Evolutionary conservation across 2,113 vertebrate species (phyloP).

Genomic region (Cavia aperea): DNA sequence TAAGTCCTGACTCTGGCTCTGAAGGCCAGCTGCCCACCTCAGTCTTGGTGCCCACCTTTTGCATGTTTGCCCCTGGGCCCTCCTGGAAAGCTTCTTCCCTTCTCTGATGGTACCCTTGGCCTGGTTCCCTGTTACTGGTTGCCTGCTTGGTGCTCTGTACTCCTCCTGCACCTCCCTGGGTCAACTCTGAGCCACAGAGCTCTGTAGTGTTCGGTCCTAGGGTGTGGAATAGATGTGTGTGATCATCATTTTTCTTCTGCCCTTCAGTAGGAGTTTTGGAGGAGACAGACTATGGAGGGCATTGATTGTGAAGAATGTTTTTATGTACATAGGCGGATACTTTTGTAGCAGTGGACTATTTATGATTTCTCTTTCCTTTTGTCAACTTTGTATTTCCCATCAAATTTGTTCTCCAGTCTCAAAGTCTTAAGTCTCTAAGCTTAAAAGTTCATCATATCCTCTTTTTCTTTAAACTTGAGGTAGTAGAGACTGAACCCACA

Average conservation of each 20-base stretch:
- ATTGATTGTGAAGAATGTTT: not conserved
- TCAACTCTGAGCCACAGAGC: not conserved
- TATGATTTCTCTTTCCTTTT: not conserved
- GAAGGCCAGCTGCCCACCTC: not conserved
- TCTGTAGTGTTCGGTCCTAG: not conserved
- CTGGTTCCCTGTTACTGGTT: not conserved
- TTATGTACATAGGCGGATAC: not conserved
- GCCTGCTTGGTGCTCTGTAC: not conserved
- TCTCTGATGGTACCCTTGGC: too few species aligned
- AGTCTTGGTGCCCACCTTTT: too few species aligned
- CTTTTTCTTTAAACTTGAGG: not conserved
- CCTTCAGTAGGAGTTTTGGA: not conserved
- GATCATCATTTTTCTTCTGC: not conserved
- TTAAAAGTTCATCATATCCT: not conserved
- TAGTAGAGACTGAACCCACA: not conserved
- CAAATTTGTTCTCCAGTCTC: not conserved
- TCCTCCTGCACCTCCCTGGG: not conserved
- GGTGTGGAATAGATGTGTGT: not conserved
- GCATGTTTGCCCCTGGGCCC: not conserved
- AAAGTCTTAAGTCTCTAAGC: not conserved
- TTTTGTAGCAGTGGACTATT: not conserved
- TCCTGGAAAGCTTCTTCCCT: not conserved
- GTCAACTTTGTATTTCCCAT: not conserved
- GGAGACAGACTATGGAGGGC: not conserved
- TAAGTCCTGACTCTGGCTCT: not conserved